Percentiles rank a stretch among this genome's conserved stretches.
These are phyloP conservation scores for Leuctra nigra DNA, from an alignment of 2,888 invertebrate genomes.

Conservation along the genomic window DNA sequence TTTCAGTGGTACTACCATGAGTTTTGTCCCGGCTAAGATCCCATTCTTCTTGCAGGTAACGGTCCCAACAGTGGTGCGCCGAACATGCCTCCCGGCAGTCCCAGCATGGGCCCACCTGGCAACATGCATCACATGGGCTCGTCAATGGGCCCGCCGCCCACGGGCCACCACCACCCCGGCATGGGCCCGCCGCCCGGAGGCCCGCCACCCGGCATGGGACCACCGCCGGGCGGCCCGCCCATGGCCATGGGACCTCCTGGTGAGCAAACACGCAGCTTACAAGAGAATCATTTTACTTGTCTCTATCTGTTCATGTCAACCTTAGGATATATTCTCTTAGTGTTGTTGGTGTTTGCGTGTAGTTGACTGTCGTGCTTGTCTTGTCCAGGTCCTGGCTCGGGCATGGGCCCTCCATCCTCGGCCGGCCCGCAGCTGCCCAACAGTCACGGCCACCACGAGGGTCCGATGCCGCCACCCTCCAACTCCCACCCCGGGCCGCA, in stretches of 20 bases:
- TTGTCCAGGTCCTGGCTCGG: conserved; percentile 33
- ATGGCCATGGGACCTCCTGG: conserved; percentile 44
- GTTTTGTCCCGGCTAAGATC: too few species aligned
- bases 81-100: conserved; percentile 23
- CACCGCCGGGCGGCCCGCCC: conserved; percentile 43
- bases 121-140: conserved; percentile 28
- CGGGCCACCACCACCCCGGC: conserved; percentile 40
- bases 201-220: conserved; percentile 51
- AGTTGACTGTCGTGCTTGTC: background rate
- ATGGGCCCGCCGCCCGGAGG: conserved; percentile 46
- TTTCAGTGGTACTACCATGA: too few species aligned
- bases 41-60: conserved; percentile 42
- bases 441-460: conserved; percentile 39
- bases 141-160: conserved; percentile 47
- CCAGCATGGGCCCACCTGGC: conserved; percentile 28
- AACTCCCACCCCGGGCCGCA: conserved; percentile 40
- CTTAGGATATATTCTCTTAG: background rate
- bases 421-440: conserved; percentile 41
- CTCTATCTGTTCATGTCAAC: background rate
- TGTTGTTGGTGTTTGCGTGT: too few species aligned
- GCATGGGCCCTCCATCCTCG: conserved; percentile 61
- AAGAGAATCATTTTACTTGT: background rate
- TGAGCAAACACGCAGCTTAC: background rate
- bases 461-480: conserved; percentile 49
- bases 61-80: conserved; percentile 33